Base-by-base conservation (phyloP, 2,797 vertebrate species). In the Acipenser oxyrinchus region DNA sequence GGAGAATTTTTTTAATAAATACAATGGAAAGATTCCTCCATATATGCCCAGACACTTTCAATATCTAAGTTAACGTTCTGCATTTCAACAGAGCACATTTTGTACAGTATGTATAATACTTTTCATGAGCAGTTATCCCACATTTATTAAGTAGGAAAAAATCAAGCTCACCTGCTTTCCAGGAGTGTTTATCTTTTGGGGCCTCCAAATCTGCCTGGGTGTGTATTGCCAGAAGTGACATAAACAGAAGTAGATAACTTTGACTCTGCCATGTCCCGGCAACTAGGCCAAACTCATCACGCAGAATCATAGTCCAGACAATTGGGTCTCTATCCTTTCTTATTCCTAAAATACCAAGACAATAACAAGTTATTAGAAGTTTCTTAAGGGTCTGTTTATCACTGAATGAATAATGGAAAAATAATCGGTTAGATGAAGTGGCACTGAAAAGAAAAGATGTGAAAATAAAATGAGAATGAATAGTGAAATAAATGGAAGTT, bases 221-320 rank as follows among this genome's bases (percentile, higher is more conserved):
- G 69, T 89, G 88, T 64, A 88, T 77, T 71, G 89, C 78, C 68
- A 92, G 74, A 66, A 95, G 81, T 74, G 80, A 87, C 79, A 93
- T 69, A 15, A 93, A 73, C 70, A 93, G 71, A 68, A 88, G 73
- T 66, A 88, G 80, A 74, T 81, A 87, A 80, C 77, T 86, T 77
- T 86, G 82, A 76, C 80, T 83, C 76, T 83, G 85, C 85, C 83
- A 82, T 72, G 83, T 78, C 89, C 92, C 91, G 71, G 77, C 79
- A 84, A 77, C 79, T 79, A 84, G 85, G 84, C 87, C 82, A 80
- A 85, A 86, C 81, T 86, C 87, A 88, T 90, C 80, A 84, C 87
- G 89, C 63, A 90, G 88, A 92, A 89, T 90, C 96, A 98, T 98
- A 92, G 91, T 97, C 94, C 89, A 91, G 86, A 83, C 77, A 82